Evolutionary conservation across 1,140 invertebrate species (phyloP).

Genomic region (Euwallacea fornicatus): DNA sequence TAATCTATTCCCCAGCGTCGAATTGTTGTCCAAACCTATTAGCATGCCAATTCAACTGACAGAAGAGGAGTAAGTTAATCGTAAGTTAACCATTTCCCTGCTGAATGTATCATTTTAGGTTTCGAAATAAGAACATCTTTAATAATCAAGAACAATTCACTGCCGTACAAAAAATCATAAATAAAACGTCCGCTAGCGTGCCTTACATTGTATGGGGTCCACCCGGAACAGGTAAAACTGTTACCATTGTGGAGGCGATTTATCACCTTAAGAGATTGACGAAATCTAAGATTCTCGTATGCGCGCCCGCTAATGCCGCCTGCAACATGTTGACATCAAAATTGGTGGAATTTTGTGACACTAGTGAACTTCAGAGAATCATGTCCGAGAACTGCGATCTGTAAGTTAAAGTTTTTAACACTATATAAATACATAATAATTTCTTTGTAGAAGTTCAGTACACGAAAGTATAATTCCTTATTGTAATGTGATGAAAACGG

Average conservation of each 20-base stretch:
- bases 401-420: constrained; percentile 24
- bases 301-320: constrained; percentile 74
- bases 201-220: constrained; percentile 94
- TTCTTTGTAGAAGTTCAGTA: constrained; percentile 33
- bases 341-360: constrained; percentile 46
- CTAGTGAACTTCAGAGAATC: constrained; percentile 40
- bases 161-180: constrained; percentile 78
- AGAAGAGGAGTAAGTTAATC: constrained; percentile 30
- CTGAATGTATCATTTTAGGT: constrained; percentile 23
- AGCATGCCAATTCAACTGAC: background rate
- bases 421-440: background rate
- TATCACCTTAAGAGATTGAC: constrained; percentile 62
- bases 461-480: constrained; percentile 45
- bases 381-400: constrained; percentile 43
- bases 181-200: constrained; percentile 66
- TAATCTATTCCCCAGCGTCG: constrained; percentile 37
- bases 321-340: constrained; percentile 68
- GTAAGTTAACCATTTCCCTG: too few species aligned
- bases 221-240: constrained; percentile 95
- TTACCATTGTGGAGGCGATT: constrained; percentile 85
- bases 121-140: constrained; percentile 71
- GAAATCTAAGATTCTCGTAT: constrained; percentile 61
- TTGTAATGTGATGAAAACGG: constrained; percentile 49
- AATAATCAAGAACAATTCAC: constrained; percentile 74
- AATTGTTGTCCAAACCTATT: constrained; percentile 6